Percentiles rank a stretch among this genome's conserved stretches.
Conservation (phyloP, 2,113 vertebrate genomes). For the Natator depressus region DNA sequence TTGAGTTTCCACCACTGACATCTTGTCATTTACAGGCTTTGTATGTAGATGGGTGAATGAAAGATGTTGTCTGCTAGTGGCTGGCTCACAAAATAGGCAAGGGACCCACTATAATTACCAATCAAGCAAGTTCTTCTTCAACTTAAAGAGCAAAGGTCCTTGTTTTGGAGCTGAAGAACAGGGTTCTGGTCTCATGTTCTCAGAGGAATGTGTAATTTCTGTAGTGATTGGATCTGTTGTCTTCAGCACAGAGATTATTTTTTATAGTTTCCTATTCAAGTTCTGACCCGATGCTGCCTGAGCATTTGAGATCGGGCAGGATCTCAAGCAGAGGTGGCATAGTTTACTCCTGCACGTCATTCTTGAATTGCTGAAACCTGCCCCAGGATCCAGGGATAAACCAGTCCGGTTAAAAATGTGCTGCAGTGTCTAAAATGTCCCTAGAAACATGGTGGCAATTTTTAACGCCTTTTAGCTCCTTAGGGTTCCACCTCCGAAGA, state of each 20-base stretch:
- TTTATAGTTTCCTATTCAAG: not conserved
- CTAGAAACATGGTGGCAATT: not conserved
- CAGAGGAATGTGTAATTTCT: not conserved
- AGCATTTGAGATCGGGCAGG: not conserved
- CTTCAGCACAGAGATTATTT: not conserved
- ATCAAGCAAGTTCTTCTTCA: not conserved
- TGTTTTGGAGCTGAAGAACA: not conserved
- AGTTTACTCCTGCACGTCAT: accelerated
- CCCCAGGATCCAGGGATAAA: not conserved
- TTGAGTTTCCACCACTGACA: not conserved
- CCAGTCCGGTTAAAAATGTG: not conserved
- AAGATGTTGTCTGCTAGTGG: not conserved
- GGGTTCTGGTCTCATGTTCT: not conserved
- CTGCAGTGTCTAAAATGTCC: not conserved
- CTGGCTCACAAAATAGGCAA: not conserved
- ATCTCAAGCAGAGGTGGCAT: not conserved
- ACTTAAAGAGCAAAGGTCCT: not conserved
- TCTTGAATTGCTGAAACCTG: not conserved
- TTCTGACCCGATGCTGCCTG: not conserved
- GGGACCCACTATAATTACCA: not conserved
- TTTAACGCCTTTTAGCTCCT: not conserved
- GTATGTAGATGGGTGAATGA: not conserved
- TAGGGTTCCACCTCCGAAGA: not conserved
- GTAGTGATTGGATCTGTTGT: not conserved
- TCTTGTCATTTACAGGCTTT: not conserved